Conservation (phyloP, 2,888 invertebrate species). For the Metalampra italica region DNA sequence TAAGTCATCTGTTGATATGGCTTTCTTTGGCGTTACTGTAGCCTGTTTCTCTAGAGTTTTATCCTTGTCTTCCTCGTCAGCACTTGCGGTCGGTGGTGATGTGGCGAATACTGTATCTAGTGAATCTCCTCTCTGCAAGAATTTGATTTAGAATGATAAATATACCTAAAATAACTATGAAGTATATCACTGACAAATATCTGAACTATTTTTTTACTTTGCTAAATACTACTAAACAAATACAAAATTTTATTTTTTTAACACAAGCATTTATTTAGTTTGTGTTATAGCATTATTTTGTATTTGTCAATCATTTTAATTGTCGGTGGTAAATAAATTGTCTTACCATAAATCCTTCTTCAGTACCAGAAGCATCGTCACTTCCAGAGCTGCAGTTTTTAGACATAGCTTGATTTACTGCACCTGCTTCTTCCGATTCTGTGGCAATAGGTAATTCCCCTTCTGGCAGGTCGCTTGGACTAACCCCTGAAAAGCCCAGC, state of each 20-base stretch:
- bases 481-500: slow-evolving; percentile 39
- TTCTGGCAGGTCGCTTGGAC: slow-evolving; percentile 20
- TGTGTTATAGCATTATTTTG: no score
- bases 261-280: no score
- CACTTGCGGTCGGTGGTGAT: slow-evolving; percentile 73
- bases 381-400: slow-evolving; percentile 68
- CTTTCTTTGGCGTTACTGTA: slow-evolving; percentile 16
- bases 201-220: no score
- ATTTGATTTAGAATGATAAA: not conserved
- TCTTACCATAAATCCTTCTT: slow-evolving; percentile 72
- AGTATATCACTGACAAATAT: no score
- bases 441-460: slow-evolving; percentile 16
- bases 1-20: slow-evolving; percentile 40
- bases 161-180: no score
- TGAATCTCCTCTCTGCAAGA: slow-evolving; percentile 81
- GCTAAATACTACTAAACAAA: no score
- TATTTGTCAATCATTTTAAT: no score
- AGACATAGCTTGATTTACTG: slow-evolving; percentile 23
- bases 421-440: slow-evolving; percentile 16
- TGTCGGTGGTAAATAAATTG: not conserved
- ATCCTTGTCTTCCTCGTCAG: slow-evolving; percentile 49
- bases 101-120: slow-evolving; percentile 82
- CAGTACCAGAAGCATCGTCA: slow-evolving; percentile 61
- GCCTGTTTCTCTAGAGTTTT: slow-evolving; percentile 19
- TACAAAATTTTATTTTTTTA: no score